Percentiles rank a stretch among this genome's conserved stretches.
Evolutionary conservation across 2,113 vertebrate species (phyloP).

Genomic region (Mustela lutreola): DNA sequence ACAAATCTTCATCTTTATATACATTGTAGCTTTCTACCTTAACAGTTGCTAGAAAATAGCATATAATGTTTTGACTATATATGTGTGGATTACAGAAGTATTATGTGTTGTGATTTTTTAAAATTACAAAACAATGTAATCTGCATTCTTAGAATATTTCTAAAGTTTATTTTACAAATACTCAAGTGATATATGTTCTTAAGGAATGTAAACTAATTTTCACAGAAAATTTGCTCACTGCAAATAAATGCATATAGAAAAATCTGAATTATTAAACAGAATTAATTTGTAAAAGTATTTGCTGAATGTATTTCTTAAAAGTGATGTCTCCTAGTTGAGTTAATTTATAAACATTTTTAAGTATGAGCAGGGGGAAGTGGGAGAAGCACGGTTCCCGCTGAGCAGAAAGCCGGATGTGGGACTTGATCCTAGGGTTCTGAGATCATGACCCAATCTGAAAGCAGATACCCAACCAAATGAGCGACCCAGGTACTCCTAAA

Average conservation of each 20-base stretch:
- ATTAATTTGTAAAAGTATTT: slow-evolving; percentile 22
- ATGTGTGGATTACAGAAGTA: not conserved
- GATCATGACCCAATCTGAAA: not conserved
- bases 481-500: not conserved
- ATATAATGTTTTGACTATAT: not conserved
- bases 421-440: not conserved
- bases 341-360: not conserved
- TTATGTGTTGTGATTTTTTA: slow-evolving; percentile 3
- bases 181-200: not conserved
- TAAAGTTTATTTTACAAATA: not conserved
- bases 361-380: not conserved
- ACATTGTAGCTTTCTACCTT: not conserved
- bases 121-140: not conserved
- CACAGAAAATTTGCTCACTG: not conserved
- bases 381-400: not conserved
- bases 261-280: not conserved
- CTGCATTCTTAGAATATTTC: slow-evolving; percentile 27
- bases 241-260: not conserved
- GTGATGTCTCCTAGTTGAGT: not conserved
- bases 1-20: not conserved
- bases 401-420: not conserved
- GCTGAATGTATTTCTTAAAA: not conserved
- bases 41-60: slow-evolving; percentile 15
- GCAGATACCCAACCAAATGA: not conserved
- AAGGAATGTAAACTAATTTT: not conserved